Percentiles rank a stretch among this genome's conserved stretches.
Evolutionary conservation across 2,113 vertebrate genomes (phyloP).

Genomic region (Albula glossodonta): DNA sequence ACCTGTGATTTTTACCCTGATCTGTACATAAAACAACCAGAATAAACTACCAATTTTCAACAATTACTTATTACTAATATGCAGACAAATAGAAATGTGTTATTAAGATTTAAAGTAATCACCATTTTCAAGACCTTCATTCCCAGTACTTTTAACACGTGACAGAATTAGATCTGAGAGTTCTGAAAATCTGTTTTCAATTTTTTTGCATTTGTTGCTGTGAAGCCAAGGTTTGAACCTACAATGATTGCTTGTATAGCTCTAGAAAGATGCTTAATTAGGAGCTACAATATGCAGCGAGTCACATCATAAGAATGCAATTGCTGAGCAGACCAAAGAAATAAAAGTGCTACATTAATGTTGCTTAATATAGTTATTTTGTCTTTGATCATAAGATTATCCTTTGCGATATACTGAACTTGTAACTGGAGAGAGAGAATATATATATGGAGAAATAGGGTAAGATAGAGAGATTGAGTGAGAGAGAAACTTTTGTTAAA

Average conservation of each 20-base stretch:
- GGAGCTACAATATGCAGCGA: not conserved
- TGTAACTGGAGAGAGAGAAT: not conserved
- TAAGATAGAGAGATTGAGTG: not conserved
- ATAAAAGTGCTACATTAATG: not conserved
- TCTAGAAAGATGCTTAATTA: not conserved
- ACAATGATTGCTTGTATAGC: not conserved
- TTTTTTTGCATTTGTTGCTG: not conserved
- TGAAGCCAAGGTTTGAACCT: not conserved
- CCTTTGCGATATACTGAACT: not conserved
- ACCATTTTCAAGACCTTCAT: not conserved
- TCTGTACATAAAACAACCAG: not conserved
- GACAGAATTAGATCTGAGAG: not conserved
- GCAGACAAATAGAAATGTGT: not conserved
- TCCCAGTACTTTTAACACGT: not conserved
- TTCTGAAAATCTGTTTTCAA: not conserved
- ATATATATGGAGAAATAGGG: not conserved
- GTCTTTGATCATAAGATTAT: not conserved
- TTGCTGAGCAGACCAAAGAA: not conserved
- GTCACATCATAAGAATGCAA: not conserved
- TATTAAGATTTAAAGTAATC: not conserved
- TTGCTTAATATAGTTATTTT: not conserved
- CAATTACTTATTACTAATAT: not conserved
- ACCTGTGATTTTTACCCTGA: not conserved
- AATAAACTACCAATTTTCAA: not conserved
- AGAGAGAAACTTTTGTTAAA: slow-evolving; percentile 59